A percentile compares a stretch with the other conserved stretches of the same genome.
Conservation (phyloP, 2,888 invertebrate genomes). For the Perithous albicinctus region DNA sequence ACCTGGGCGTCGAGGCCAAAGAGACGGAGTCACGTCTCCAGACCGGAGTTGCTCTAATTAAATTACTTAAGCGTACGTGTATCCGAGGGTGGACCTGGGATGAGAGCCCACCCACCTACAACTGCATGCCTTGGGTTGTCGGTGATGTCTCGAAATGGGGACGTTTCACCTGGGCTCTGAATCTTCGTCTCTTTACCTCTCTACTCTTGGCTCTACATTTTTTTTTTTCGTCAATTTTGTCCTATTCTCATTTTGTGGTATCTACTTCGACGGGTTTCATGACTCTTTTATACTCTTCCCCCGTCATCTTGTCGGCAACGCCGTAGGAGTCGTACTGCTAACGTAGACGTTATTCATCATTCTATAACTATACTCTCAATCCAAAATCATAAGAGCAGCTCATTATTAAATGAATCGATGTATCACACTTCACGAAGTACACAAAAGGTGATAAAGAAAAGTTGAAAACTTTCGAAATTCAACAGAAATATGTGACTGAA, state of each 20-base stretch:
- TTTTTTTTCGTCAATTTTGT: neutral
- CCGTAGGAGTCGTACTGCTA: neutral
- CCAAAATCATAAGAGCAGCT: neutral
- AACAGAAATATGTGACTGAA: conserved; percentile 1
- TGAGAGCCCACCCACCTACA: conserved; percentile 48
- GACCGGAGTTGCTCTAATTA: conserved; percentile 84
- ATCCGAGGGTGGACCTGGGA: conserved; percentile 78
- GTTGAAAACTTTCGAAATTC: too few species aligned
- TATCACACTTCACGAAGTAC: neutral
- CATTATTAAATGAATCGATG: neutral
- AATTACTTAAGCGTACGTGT: conserved; percentile 85
- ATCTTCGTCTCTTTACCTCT: conserved; percentile 29
- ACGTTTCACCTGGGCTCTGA: conserved; percentile 62
- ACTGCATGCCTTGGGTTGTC: conserved; percentile 64
- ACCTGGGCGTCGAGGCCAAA: conserved; percentile 76
- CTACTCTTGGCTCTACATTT: neutral
- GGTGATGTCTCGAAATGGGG: conserved; percentile 75
- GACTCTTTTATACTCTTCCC: neutral
- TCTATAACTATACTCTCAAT: too few species aligned
- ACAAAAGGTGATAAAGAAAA: neutral
- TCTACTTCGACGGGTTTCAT: conserved; percentile 6
- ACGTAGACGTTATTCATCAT: neutral
- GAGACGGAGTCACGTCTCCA: conserved; percentile 84
- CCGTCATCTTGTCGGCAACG: neutral
- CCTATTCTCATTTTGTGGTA: conserved; percentile 8